Conservation (phyloP, 2,888 invertebrate species). For the Onthophagus sagittarius region DNA sequence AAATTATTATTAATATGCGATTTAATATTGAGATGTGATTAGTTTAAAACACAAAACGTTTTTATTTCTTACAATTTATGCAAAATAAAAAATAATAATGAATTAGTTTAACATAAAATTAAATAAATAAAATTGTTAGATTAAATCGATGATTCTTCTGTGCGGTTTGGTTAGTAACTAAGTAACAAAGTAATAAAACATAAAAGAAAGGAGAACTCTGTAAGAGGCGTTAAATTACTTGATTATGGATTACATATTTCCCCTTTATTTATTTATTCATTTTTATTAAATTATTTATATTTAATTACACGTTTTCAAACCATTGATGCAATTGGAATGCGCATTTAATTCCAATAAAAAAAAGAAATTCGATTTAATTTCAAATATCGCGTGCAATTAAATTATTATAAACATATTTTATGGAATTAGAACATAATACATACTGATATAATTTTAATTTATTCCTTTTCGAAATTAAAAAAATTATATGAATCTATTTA, state of each 20-base stretch:
- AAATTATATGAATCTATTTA: too few relatives aligned
- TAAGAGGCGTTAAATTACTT: not conserved
- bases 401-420: not conserved
- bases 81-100: too few relatives aligned
- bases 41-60: too few relatives aligned
- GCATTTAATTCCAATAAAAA: not conserved
- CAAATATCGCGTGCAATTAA: not conserved
- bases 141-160: not conserved
- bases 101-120: too few relatives aligned
- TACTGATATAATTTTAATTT: too few relatives aligned
- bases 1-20: not conserved
- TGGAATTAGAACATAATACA: too few relatives aligned
- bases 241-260: not conserved
- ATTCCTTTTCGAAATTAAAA: too few relatives aligned
- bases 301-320: not conserved
- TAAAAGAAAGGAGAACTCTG: not conserved
- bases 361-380: not conserved
- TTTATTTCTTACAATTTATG: too few relatives aligned
- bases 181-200: not conserved
- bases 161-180: not conserved
- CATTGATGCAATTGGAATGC: not conserved
- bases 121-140: not conserved
- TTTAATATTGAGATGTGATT: too few relatives aligned
- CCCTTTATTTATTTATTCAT: not conserved
- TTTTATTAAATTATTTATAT: not conserved